These are phyloP conservation scores for Drosophila cognata DNA, from an alignment of 2,888 invertebrate species.

Conservation along the genomic window DNA sequence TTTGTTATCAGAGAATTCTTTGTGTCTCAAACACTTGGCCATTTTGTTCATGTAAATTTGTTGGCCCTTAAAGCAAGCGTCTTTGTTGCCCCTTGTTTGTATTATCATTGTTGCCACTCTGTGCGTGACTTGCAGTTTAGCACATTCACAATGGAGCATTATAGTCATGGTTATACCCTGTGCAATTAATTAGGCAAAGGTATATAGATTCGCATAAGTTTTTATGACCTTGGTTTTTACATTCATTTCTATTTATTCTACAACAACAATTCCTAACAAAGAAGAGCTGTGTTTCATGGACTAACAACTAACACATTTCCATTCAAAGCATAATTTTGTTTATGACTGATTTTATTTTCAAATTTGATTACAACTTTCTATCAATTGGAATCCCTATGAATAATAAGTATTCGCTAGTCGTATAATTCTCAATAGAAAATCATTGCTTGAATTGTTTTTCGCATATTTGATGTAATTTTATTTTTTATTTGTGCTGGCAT, in stretches of 20 bases:
- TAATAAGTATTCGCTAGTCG: background rate
- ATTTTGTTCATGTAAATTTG: conserved; percentile 49
- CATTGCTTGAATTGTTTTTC: conserved; percentile 24
- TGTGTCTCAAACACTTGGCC: conserved; percentile 29
- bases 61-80: conserved; percentile 57
- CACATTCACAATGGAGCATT: conserved; percentile 3
- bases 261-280: background rate
- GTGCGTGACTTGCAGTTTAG: conserved; percentile 41
- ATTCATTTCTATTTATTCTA: background rate
- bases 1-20: conserved; percentile 28
- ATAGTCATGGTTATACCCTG: background rate
- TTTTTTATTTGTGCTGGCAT: conserved; percentile 41
- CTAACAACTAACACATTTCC: background rate
- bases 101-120: conserved; percentile 13
- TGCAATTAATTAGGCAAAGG: too few relatives aligned
- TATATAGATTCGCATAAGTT: background rate
- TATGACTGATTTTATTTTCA: background rate
- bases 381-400: background rate
- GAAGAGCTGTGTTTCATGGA: background rate
- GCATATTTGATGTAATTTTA: conserved; percentile 33
- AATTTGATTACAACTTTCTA: background rate
- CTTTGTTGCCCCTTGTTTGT: conserved; percentile 30
- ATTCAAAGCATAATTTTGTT: background rate
- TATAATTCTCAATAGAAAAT: background rate
- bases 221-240: background rate